Evolutionary conservation across 2,797 vertebrate species (phyloP), one percentile per base, ranked within the genome.

Genomic region (Distichodus sexfasciatus): DNA sequence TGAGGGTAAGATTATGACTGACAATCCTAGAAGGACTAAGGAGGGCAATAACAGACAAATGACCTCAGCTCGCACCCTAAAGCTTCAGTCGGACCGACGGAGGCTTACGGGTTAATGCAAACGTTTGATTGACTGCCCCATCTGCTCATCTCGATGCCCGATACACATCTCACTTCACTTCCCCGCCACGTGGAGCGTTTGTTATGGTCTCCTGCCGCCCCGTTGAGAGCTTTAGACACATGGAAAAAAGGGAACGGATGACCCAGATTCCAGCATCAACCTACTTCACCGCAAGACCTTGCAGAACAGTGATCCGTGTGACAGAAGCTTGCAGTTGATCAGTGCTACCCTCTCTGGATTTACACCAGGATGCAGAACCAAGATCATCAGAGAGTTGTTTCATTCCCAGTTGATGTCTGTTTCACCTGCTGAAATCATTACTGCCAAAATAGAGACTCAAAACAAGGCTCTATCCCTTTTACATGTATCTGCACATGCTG

Each of bases 261-360:
- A 88, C 87, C 87, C 84, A 90, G 78, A 89, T 90, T 86, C 83
- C 62, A 68, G 40, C 36, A 80, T 3, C 5, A 82, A 81, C 66
- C 61, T 69, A 80, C 73, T 81, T 79, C 68, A 81, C 47, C 51
- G 79, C 71, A 54, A 60, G 28, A 31, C 47, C 58, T 43, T 63
- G 69, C 58, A 54, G 58, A 65, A 70, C 47, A 76, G 29, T 35
- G 61, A 51, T 54, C n/a, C n/a, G n/a, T n/a, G n/a, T n/a, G n/a
- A n/a, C n/a, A n/a, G n/a, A n/a, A n/a, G n/a, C n/a, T n/a, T n/a
- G n/a, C n/a, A n/a, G n/a, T n/a, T n/a, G n/a, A n/a, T n/a, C n/a
- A n/a, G n/a, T n/a, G n/a, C n/a, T n/a, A n/a, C n/a, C n/a, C n/a
- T n/a, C n/a, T n/a, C n/a, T n/a, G n/a, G n/a, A n/a, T n/a, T n/a